Percentiles rank a stretch among this genome's conserved stretches.
These are phyloP conservation scores for Noctua comes DNA, from an alignment of 2,888 invertebrate genomes.

Conservation along the genomic window DNA sequence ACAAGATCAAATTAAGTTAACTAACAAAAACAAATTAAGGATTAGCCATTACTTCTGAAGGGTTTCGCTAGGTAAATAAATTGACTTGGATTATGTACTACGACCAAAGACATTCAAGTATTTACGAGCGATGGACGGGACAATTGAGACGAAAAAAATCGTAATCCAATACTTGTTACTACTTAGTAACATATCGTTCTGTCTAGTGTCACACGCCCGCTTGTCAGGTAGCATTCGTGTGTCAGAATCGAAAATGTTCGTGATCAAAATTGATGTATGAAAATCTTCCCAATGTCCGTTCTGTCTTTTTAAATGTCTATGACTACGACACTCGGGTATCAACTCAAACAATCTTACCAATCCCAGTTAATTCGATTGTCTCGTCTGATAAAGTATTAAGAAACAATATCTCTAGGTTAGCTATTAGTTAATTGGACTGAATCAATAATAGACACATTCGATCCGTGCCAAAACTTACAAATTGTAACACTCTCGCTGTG, in stretches of 20 bases:
- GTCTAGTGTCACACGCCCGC: no score
- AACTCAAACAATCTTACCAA: background rate
- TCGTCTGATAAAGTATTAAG: slow-evolving; percentile 18
- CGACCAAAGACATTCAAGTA: no score
- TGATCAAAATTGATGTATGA: no score
- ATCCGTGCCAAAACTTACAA: slow-evolving; percentile 44
- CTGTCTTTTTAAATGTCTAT: no score
- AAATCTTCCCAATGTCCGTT: no score
- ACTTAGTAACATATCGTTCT: no score
- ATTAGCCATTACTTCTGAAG: background rate
- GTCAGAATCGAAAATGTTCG: no score
- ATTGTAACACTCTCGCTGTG: slow-evolving; percentile 5
- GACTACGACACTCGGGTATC: background rate
- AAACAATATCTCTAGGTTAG: slow-evolving; percentile 41
- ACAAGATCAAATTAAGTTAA: background rate
- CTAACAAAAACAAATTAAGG: background rate
- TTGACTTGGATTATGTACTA: background rate
- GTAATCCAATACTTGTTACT: no score
- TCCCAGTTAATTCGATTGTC: background rate
- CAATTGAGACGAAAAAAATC: no score
- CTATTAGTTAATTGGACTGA: slow-evolving; percentile 47
- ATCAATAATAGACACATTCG: slow-evolving; percentile 48
- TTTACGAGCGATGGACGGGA: no score
- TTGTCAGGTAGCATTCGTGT: no score
- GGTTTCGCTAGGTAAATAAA: background rate